Evolutionary conservation across 1,140 invertebrate species (phyloP), one percentile per base, ranked within the genome.

Genomic region (Dufourea novaeangliae): DNA sequence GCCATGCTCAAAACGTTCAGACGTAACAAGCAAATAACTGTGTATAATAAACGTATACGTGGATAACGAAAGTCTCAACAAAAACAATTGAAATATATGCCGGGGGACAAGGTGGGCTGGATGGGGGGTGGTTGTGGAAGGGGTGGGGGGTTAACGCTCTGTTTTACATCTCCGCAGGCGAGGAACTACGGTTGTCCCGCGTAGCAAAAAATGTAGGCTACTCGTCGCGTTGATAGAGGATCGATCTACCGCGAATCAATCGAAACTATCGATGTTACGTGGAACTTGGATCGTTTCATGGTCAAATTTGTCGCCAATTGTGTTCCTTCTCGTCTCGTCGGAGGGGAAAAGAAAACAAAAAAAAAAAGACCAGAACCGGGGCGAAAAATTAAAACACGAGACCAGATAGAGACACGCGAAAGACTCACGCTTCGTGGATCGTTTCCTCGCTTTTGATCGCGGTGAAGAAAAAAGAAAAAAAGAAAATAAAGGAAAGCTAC

Each of bases 1-100:
- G 87, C 72, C 91, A 92, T 92, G 91, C 91, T 91, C 67, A 86
- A 91, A 86, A 88, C 82, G 79, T 83, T 85, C 86, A 86, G 76
- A 87, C 72, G 81, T 87, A 90, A 88, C 88, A 90, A 91, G 89
- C 89, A 89, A 85, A 86, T 68, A 75, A 87, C 76, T 68, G 78
- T 89, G 86, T 90, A n/a, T n/a, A 83, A 85, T 68, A 84, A 73
- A 79, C 79, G 61, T 79, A 75, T 85, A 85, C 64, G 78, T 84
- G 78, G 68, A 64, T 73, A 84, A 84, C n/a, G 52, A 84, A 84
- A 68, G 68, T 72, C 29, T 64, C 37, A 73, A 74, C 50, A 56
- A 78, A 78, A 71, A 66, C n/a, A 84, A 83, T 76, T 50, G 39
- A 76, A 83, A 82, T 50, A 82, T 50, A 50, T 64, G 70, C 46